phyloP scores from a whole-genome alignment of 2,113 vertebrate genomes.

The Salvelinus namaycush region DNA sequence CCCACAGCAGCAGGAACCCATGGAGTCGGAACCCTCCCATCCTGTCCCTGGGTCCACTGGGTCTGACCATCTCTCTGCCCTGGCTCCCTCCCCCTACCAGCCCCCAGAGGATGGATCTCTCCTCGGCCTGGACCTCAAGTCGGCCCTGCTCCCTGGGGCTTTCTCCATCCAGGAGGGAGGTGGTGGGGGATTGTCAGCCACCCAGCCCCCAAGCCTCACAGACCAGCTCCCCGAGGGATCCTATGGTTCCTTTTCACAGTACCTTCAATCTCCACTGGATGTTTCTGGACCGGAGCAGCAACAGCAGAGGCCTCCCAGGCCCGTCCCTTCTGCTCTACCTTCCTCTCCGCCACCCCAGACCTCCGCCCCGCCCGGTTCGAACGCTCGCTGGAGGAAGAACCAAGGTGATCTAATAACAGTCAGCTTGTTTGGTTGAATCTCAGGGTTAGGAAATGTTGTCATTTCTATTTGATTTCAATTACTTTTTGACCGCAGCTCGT shows the following conservation, averaged over 20 bases:
- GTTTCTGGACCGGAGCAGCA: not conserved
- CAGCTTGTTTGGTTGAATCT: not conserved
- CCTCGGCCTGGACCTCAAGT: not conserved
- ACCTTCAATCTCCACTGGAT: too few species aligned
- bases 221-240: not conserved
- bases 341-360: conserved; percentile 69
- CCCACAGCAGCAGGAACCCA: not conserved
- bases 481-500: too few species aligned
- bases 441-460: too few species aligned
- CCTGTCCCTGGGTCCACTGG: too few species aligned
- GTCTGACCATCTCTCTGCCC: too few species aligned
- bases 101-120: not conserved
- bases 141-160: not conserved
- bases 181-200: too few species aligned
- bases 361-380: conserved; percentile 61
- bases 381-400: conserved; percentile 87
- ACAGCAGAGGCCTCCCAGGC: not conserved
- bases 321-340: conserved; percentile 51
- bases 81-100: conserved; percentile 7
- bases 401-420: conserved; percentile 76
- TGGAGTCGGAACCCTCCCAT: too few species aligned
- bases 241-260: conserved; percentile 38
- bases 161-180: not conserved
- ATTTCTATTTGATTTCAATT: too few species aligned
- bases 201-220: too few species aligned